Percentiles rank a stretch among this genome's conserved stretches.
phyloP scores from a whole-genome alignment of 2,888 invertebrate genomes.

The Antheraea assamensis region DNA sequence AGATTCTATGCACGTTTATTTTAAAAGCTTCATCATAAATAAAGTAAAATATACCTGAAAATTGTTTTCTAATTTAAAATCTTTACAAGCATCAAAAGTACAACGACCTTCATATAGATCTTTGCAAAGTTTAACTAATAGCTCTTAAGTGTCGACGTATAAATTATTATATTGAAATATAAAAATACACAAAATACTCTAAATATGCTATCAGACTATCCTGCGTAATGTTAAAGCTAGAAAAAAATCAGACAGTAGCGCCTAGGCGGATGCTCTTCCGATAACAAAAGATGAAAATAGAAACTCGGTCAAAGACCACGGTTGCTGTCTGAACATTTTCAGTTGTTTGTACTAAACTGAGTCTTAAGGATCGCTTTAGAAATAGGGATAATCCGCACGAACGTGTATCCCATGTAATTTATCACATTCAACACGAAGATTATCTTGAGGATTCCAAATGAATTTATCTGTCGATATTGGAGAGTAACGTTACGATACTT shows the following conservation, averaged over 20 bases:
- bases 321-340: constrained; percentile 24
- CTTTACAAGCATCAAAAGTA: background rate
- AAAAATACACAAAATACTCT: background rate
- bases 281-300: constrained; percentile 45
- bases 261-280: constrained; percentile 22
- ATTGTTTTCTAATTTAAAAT: background rate
- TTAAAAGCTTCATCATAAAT: background rate
- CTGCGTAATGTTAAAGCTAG: constrained; percentile 11
- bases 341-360: constrained; percentile 16
- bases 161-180: constrained; percentile 9
- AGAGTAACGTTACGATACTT: background rate
- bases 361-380: constrained; percentile 11
- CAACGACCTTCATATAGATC: background rate
- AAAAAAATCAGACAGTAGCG: constrained; percentile 11
- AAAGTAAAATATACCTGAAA: background rate
- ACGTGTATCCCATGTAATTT: background rate
- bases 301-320: constrained; percentile 55
- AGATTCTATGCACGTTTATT: background rate
- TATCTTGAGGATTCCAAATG: constrained; percentile 7
- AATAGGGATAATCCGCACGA: constrained; percentile 13
- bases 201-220: constrained; percentile 2
- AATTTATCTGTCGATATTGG: constrained; percentile 1
- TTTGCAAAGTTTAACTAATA: background rate
- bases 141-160: background rate
- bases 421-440: constrained; percentile 5